Base-by-base conservation (phyloP, 2,888 invertebrate genomes). In the Andrena minutula region DNA sequence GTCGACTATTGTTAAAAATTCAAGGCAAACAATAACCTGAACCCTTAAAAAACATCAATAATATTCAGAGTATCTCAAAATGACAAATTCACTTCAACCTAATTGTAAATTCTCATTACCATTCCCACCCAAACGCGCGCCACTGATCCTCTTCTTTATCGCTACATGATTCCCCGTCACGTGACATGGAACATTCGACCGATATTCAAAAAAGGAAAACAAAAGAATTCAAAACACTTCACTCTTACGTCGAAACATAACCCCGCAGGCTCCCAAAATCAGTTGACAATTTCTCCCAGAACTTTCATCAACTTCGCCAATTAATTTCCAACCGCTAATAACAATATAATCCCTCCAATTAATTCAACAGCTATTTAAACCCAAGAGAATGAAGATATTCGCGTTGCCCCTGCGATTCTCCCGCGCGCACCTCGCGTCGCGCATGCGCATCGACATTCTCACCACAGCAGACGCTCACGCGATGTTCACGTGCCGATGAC, bases 401-500 rank as follows among this genome's bases (percentile, higher is more conserved):
- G 12, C 58, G 23, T 51, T 49, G 12, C 23, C 32, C 23, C 26
- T 5, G 12, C 8, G 10, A 63, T 64, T 75, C 16, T 79, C 74
- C 83, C 83, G 83, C 83, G 79, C 26, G 16, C 1, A 41, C 2
- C 69, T 60, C 8, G 51, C 28, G 64, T 23, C 16, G 32, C 79
- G 79, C 83, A 75, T 75, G 83, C 83, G 83, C 60, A 2, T 26
- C 30, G 7, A 0, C 6, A 26, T n/a, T 20, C 20, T 49, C 49
- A 3, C 23, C 20, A 0, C 4, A 79, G 65, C 83, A 83, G 75
- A 82, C 78, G n/a, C 68, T 74, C 68, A 71, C 60, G 74, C 61
- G 73, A 35, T 20, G 20, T n/a, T 80, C 32, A 49, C 69, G 72
- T 77, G 74, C 76, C 68, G 74, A 56, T 83, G 71, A 79, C 71